Base-by-base conservation (phyloP, 2,113 vertebrate species). In the Dasyprocta punctata region DNA sequence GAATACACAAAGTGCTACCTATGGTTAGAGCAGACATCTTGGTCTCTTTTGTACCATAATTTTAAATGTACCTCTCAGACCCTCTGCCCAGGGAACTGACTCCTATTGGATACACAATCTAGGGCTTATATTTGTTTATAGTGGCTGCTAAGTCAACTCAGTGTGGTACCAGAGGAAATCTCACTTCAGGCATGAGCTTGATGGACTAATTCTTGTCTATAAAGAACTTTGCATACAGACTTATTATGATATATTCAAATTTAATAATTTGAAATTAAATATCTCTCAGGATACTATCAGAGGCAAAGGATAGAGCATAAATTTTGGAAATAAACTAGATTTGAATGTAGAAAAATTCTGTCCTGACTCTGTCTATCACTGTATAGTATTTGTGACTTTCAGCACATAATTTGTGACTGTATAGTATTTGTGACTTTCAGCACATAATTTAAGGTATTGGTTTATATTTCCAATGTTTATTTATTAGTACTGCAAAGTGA, bases 81-180 rank as follows among this genome's bases (percentile, higher is more conserved):
- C 14, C 44, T n/a, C 33, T 86, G 58, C 80, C 17, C 60, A 7
- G 61, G 86, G 73, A 75, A 92, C 36, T 26, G 38, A 17, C 17
- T 7, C 80, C 10, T 36, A 20, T 65, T 36, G 1, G 41, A 33
- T 73, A 56, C 16, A 84, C 71, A 7, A 2, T 94, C 6, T 75
- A 1, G 0, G 0, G 36, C 41, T 41, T 33, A 58, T 69, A 65
- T 54, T 71, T 5, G 0, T 61, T 60, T 7, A 33, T 38, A 33
- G 10, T 47, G 19, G 44, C 5, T 75, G 11, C 4, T 86, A n/a
- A 13, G 1, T 9, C 89, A 87, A 92, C 94, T 73, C 47, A 41
- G 0, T 17, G 22, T 67, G 52, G 7, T 54, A 20, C 10, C 19
- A 20, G 22, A 44, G 22, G 61, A 89, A 89, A 7, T 13, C 8